These are phyloP conservation scores for Magallana angulata DNA, from an alignment of 1,140 invertebrate genomes.

Conservation along the genomic window DNA sequence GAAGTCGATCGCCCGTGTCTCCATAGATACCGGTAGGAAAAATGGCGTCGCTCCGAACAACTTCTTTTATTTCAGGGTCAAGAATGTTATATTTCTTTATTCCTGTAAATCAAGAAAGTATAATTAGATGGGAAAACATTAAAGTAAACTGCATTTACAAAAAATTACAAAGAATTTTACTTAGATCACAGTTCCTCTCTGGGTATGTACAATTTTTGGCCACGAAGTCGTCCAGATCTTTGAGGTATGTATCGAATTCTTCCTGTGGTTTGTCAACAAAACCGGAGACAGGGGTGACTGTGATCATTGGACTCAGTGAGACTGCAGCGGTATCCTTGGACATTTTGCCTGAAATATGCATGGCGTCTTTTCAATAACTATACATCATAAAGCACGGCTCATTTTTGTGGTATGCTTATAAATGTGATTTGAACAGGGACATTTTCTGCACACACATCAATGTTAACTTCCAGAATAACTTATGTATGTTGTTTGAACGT, in stretches of 20 bases:
- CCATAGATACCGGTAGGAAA: conserved; percentile 22
- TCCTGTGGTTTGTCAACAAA: background rate
- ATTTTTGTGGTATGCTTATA: too few relatives aligned
- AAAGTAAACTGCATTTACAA: background rate
- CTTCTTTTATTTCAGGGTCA: background rate
- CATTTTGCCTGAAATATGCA: conserved; percentile 4
- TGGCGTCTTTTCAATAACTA: background rate
- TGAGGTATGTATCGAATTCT: conserved; percentile 1
- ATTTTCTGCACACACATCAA: too few relatives aligned
- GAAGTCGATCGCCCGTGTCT: background rate
- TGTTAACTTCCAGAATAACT: too few relatives aligned
- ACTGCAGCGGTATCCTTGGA: background rate
- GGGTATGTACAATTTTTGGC: background rate
- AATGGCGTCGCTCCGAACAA: background rate
- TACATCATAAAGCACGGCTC: too few relatives aligned
- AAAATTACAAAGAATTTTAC: background rate
- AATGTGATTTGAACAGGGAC: too few relatives aligned
- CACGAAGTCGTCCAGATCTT: conserved; percentile 31
- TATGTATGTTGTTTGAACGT: too few relatives aligned
- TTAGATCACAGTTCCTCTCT: background rate
- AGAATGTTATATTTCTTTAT: conserved; percentile 8
- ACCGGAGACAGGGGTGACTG: background rate
- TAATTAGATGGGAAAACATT: background rate
- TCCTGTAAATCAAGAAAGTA: background rate
- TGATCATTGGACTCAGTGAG: background rate